These are phyloP conservation scores for Tachycineta bicolor DNA, from an alignment of 2,113 vertebrate genomes.

Conservation along the genomic window DNA sequence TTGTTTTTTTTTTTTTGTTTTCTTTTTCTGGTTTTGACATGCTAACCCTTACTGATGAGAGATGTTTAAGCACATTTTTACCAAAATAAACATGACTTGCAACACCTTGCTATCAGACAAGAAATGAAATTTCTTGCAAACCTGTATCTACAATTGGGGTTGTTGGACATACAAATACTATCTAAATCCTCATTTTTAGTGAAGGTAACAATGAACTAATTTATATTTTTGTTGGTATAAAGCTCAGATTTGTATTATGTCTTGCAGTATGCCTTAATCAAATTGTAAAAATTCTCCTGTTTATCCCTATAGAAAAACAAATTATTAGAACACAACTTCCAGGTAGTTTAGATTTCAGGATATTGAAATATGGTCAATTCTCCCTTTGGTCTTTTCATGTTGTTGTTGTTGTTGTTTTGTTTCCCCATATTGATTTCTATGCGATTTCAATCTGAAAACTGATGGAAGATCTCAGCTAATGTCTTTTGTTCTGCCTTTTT, in stretches of 20 bases:
- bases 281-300: not conserved
- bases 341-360: not conserved
- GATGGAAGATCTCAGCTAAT: not conserved
- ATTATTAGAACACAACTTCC: not conserved
- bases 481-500: not conserved
- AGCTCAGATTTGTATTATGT: not conserved
- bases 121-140: not conserved
- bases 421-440: not conserved
- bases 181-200: not conserved
- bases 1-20: not conserved
- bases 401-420: not conserved
- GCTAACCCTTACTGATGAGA: not conserved
- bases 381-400: not conserved
- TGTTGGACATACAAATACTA: not conserved
- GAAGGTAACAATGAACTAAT: not conserved
- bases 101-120: not conserved
- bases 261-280: not conserved
- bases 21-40: not conserved
- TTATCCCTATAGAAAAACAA: not conserved
- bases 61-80: not conserved
- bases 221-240: not conserved
- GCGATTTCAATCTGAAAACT: not conserved
- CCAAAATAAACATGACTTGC: not conserved
- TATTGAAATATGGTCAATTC: not conserved
- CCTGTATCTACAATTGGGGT: not conserved